phyloP scores from a whole-genome alignment of 1,140 invertebrate species.

The Lepidotrigona ventralis region DNA sequence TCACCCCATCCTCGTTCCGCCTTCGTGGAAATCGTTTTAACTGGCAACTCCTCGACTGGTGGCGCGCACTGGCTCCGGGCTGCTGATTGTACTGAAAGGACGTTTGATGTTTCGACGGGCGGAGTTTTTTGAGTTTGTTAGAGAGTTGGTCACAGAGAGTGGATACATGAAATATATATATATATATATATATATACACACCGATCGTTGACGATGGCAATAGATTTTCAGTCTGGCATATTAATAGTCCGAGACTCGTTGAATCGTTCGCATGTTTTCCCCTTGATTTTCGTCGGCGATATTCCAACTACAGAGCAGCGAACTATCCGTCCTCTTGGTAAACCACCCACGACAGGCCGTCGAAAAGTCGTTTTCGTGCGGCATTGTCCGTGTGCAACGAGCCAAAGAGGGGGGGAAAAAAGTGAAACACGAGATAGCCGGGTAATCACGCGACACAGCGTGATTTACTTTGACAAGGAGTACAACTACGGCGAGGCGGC shows the following conservation, averaged over 20 bases:
- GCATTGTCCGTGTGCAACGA: neutral
- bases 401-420: neutral
- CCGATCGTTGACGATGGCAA: neutral
- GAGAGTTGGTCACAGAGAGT: neutral
- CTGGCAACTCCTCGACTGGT: neutral
- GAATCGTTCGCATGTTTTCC: neutral
- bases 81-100: neutral
- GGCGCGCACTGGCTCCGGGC: neutral
- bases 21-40: slow-evolving; percentile 31
- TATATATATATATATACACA: too few species aligned
- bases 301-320: neutral
- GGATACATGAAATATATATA: neutral
- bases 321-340: too few species aligned
- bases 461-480: slow-evolving; percentile 29
- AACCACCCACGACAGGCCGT: neutral
- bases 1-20: slow-evolving; percentile 8
- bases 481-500: neutral
- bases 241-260: neutral
- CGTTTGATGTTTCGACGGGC: neutral
- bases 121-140: neutral
- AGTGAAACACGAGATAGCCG: slow-evolving; percentile 7
- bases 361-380: neutral
- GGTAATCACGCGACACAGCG: slow-evolving; percentile 44
- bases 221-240: too few species aligned
- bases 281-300: too few species aligned